phyloP scores from a whole-genome alignment of 2,888 invertebrate species.

The Leptopilina myrica region DNA sequence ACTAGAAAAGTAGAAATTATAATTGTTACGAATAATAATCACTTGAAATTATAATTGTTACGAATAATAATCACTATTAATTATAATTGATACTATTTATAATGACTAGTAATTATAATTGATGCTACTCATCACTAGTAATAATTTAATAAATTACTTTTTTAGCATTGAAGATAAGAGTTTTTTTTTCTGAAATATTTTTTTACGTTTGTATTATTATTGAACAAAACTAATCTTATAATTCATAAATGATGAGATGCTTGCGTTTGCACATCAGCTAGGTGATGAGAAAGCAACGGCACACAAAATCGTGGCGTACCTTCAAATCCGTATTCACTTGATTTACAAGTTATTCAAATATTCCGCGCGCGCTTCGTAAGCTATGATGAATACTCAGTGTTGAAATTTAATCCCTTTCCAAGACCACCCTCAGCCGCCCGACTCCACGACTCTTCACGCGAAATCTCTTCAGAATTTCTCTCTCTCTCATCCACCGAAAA shows the following conservation, averaged over 20 bases:
- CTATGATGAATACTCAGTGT: conserved; percentile 64
- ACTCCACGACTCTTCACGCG: conserved; percentile 38
- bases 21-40: too few species aligned
- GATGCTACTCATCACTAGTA: too few species aligned
- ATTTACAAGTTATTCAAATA: conserved; percentile 70
- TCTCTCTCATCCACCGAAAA: not conserved
- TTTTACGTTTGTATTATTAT: not conserved
- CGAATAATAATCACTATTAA: too few species aligned
- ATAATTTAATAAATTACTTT: too few species aligned
- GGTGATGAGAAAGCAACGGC: conserved; percentile 28
- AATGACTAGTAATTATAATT: too few species aligned
- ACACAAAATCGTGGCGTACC: conserved; percentile 48
- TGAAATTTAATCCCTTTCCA: conserved; percentile 64
- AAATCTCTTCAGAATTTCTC: conserved; percentile 31
- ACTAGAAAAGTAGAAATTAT: too few species aligned
- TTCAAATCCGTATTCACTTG: conserved; percentile 61
- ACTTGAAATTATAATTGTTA: too few species aligned
- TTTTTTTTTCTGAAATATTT: too few species aligned
- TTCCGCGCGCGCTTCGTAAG: conserved; percentile 58
- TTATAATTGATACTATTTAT: too few species aligned
- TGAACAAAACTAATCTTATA: not conserved
- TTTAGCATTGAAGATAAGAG: too few species aligned
- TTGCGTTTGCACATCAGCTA: not conserved
- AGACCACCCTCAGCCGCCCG: conserved; percentile 46
- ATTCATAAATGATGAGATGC: not conserved